Evolutionary conservation across 2,797 vertebrate genomes (phyloP), one percentile per base, ranked within the genome.

Genomic region (Enoplosus armatus): DNA sequence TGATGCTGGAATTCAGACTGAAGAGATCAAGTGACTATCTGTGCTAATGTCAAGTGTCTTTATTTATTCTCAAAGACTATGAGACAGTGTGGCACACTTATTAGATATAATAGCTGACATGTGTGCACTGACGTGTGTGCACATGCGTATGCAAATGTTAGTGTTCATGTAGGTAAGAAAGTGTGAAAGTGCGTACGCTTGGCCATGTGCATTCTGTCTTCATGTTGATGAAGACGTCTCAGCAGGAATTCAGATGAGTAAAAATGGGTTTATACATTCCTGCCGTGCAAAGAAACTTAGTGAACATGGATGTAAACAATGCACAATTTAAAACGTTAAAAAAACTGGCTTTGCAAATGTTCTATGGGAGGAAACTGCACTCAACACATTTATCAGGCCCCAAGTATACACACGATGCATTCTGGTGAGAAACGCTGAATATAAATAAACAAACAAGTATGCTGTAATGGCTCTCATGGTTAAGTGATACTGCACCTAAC

Each of bases 11-110:
- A 74, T 50, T 66, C 41, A 77, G 4, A 50, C 26, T 58, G 58
- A 66, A 64, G 35, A 60, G 54, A 82, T 75, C 35, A 72, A 85
- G 74, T 79, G 56, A 64, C 65, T 69, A 63, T 73, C 45, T 41
- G 50, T n/a, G 20, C 29, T 58, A 56, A 75, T 79, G 72, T 80
- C 65, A 79, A 83, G 75, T 69, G 35, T 66, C n/a, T 75, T 58
- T 66, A 50, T 41, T 55, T 61, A 39, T 62, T 39, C 53, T 79
- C 67, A 62, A 45, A 79, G 43, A 56, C 37, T 41, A 27, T 26
- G 50, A 81, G 33, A 16, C 8, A 9, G 24, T 33, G 27, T 27
- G 14, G 33, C 18, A 54, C 12, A 7, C 15, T 45, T 35, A n/a
- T n/a, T 15, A 47, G 3, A 72, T 27, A 47, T 51, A 39, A 33